A percentile compares a stretch with the other conserved stretches of the same genome.
These are phyloP conservation scores for Pseudomyrmex dendroicus DNA, from an alignment of 1,140 invertebrate species.

Conservation along the genomic window DNA sequence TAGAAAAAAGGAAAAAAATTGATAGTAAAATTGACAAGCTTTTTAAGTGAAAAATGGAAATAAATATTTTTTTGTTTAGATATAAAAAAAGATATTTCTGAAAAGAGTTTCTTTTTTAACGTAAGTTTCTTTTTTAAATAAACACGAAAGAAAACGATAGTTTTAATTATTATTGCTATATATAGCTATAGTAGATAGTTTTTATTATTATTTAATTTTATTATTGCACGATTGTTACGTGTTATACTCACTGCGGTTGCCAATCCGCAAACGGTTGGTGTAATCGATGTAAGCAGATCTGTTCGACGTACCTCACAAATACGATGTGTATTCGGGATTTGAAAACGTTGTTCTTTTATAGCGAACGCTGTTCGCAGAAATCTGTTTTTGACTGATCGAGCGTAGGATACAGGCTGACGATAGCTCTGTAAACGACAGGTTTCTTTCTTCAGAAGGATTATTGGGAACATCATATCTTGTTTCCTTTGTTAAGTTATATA, in stretches of 20 bases:
- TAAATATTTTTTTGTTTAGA: too few relatives aligned
- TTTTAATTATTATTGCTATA: not conserved
- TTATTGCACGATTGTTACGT: not conserved
- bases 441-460: constrained; percentile 36
- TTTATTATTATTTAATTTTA: not conserved
- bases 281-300: not conserved
- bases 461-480: constrained; percentile 31
- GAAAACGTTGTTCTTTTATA: constrained; percentile 71
- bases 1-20: too few relatives aligned
- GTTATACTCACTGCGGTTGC: constrained; percentile 5
- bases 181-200: too few relatives aligned
- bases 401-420: constrained; percentile 1
- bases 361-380: not conserved
- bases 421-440: constrained; percentile 66
- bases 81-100: too few relatives aligned
- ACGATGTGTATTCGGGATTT: not conserved
- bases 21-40: too few relatives aligned
- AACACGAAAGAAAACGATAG: too few relatives aligned
- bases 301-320: not conserved
- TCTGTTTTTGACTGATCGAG: constrained; percentile 46
- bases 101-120: too few relatives aligned
- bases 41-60: too few relatives aligned
- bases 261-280: not conserved
- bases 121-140: too few relatives aligned
- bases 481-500: constrained; percentile 42